phyloP scores from a whole-genome alignment of 2,888 invertebrate species.

The Zeuzera pyrina region DNA sequence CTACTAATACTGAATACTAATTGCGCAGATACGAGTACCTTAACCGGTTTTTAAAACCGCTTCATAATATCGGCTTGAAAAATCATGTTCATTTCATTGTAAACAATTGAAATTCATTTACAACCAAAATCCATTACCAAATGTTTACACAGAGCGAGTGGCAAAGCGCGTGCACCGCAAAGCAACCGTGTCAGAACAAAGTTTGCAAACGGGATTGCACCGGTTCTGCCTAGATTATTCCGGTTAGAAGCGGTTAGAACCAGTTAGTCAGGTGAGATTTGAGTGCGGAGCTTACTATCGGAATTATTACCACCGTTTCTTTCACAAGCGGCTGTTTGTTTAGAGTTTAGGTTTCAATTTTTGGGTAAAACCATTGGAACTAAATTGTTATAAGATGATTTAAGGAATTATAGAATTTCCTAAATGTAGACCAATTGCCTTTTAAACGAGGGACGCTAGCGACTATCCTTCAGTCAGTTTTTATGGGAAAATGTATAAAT shows the following conservation, averaged over 20 bases:
- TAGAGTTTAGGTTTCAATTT: conserved; percentile 31
- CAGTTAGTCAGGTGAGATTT: conserved; percentile 53
- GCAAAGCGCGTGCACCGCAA: conserved; percentile 48
- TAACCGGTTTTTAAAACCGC: too few species aligned
- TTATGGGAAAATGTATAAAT: too few species aligned
- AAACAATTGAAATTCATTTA: too few species aligned
- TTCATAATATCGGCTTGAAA: too few species aligned
- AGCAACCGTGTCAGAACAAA: conserved; percentile 54
- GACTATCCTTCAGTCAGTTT: too few species aligned
- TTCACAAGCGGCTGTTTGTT: conserved; percentile 18
- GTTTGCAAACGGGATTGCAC: conserved; percentile 54
- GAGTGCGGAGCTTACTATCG: conserved; percentile 37
- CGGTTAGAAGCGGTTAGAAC: conserved; percentile 20
- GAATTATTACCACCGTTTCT: conserved; percentile 44
- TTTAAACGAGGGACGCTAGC: too few species aligned
- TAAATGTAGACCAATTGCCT: too few species aligned
- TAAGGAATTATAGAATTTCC: too few species aligned
- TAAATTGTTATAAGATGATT: not conserved
- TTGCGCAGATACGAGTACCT: too few species aligned
- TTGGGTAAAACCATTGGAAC: conserved; percentile 11
- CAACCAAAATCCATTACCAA: conserved; percentile 32
- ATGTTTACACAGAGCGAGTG: conserved; percentile 35
- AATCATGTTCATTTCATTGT: too few species aligned
- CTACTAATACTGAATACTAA: too few species aligned
- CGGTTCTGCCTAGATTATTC: conserved; percentile 35